phyloP scores from a whole-genome alignment of 2,113 vertebrate genomes.

The Serinus canaria region DNA sequence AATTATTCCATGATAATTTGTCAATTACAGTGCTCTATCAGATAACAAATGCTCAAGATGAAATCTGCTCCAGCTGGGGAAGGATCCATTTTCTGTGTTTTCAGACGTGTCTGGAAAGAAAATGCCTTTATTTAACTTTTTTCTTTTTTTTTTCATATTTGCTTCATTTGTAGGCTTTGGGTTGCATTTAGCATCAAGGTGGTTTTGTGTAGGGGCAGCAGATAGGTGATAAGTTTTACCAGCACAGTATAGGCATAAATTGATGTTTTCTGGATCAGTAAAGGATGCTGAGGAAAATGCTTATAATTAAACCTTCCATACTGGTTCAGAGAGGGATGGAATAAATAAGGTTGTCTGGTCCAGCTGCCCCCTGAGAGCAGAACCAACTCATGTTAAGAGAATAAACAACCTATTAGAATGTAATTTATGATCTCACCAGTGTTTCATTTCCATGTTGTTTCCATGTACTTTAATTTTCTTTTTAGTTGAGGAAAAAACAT shows the following conservation, averaged over 20 bases:
- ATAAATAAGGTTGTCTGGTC: not conserved
- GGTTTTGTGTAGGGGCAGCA: not conserved
- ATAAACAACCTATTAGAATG: not conserved
- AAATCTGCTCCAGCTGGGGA: slow-evolving; percentile 17
- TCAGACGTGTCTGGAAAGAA: slow-evolving; percentile 19
- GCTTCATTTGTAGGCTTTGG: not conserved
- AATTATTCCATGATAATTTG: slow-evolving; percentile 39
- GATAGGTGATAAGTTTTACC: not conserved
- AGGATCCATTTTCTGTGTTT: not conserved
- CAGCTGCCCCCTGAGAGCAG: not conserved
- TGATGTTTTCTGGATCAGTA: not conserved
- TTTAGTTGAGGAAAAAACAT: not conserved
- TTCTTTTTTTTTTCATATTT: not conserved
- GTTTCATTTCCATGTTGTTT: not conserved
- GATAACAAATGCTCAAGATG: not conserved
- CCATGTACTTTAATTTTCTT: not conserved
- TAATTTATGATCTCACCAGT: not conserved
- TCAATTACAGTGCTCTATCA: slow-evolving; percentile 32
- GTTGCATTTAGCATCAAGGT: not conserved
- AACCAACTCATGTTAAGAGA: not conserved
- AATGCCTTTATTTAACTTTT: not conserved
- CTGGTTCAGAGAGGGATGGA: not conserved
- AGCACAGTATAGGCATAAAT: not conserved
- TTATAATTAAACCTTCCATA: not conserved
- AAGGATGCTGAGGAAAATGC: not conserved